Evolutionary conservation across 2,888 invertebrate genomes (phyloP).

Genomic region (Platypus cylindrus): DNA sequence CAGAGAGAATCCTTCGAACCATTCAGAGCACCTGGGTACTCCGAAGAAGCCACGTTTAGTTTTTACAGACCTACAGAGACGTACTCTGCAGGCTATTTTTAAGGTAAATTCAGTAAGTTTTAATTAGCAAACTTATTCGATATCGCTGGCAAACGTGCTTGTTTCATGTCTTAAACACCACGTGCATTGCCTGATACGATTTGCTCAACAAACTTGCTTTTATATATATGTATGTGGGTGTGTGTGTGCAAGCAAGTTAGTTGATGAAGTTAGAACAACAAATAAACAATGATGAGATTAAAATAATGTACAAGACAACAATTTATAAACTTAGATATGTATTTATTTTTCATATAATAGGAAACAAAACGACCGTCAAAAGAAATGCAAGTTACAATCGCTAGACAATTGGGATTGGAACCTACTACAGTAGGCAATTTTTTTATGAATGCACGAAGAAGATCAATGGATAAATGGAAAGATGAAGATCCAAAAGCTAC

Average conservation of each 20-base stretch:
- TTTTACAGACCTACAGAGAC: conserved; percentile 99
- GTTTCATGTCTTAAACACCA: too few relatives aligned
- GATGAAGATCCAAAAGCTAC: conserved; percentile 69
- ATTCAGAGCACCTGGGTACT: conserved; percentile 71
- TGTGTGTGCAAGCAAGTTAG: too few relatives aligned
- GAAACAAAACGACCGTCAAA: conserved; percentile 98
- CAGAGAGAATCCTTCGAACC: conserved; percentile 79
- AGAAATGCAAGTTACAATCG: conserved; percentile 99
- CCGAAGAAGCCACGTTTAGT: conserved; percentile 99
- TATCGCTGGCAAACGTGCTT: too few relatives aligned
- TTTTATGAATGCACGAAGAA: conserved; percentile 97
- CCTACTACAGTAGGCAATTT: conserved; percentile 98
- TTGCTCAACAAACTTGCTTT: too few relatives aligned
- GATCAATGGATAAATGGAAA: conserved; percentile 97
- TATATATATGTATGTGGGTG: too few relatives aligned
- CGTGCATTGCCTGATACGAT: too few relatives aligned
- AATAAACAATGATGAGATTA: background rate
- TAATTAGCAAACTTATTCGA: too few relatives aligned
- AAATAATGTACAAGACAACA: background rate
- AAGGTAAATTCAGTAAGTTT: too few relatives aligned
- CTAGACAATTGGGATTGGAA: conserved; percentile 89
- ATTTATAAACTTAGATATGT: too few relatives aligned
- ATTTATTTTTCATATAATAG: conserved; percentile 46
- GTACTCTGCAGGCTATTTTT: conserved; percentile 99
- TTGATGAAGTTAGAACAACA: conserved; percentile 1